A percentile compares a stretch with the other conserved stretches of the same genome.
Conservation (phyloP, 2,797 vertebrate genomes). For the Antennarius maculatus region DNA sequence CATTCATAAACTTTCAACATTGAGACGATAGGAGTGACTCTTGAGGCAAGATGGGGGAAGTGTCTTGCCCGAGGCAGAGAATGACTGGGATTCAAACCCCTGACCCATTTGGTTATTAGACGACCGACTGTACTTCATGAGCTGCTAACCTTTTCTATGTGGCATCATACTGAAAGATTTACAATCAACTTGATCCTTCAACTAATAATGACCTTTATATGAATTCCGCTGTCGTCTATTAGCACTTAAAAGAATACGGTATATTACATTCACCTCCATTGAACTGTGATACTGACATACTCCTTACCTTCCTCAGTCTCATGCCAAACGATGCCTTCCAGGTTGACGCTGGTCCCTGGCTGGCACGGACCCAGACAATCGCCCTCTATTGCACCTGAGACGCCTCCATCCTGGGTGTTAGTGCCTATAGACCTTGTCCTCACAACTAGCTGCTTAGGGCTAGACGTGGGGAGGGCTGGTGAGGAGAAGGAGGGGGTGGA, state of each 20-base stretch:
- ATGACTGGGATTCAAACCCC: too few relatives aligned
- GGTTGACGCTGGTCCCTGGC: constrained; percentile 97
- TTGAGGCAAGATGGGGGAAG: too few relatives aligned
- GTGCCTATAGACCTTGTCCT: constrained; percentile 95
- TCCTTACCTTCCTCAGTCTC: constrained; percentile 96
- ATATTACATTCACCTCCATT: background rate
- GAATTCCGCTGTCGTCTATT: background rate
- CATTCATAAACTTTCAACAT: too few relatives aligned
- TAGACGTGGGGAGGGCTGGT: constrained; percentile 85
- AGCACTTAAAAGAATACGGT: background rate
- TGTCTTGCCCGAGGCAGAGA: too few relatives aligned
- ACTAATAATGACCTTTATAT: too few relatives aligned
- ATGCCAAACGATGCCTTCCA: constrained; percentile 99
- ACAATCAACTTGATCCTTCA: too few relatives aligned
- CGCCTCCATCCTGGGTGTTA: constrained; percentile 88
- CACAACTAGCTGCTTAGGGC: constrained; percentile 89
- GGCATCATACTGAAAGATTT: too few relatives aligned
- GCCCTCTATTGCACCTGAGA: constrained; percentile 81
- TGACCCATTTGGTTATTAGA: too few relatives aligned
- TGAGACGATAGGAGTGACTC: too few relatives aligned
- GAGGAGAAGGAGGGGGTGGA: constrained; percentile 66
- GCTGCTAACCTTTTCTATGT: too few relatives aligned
- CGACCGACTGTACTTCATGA: too few relatives aligned
- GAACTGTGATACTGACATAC: background rate
- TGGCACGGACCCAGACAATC: constrained; percentile 96